Evolutionary conservation across 2,113 vertebrate species (phyloP).

Genomic region (Peromyscus californicus): DNA sequence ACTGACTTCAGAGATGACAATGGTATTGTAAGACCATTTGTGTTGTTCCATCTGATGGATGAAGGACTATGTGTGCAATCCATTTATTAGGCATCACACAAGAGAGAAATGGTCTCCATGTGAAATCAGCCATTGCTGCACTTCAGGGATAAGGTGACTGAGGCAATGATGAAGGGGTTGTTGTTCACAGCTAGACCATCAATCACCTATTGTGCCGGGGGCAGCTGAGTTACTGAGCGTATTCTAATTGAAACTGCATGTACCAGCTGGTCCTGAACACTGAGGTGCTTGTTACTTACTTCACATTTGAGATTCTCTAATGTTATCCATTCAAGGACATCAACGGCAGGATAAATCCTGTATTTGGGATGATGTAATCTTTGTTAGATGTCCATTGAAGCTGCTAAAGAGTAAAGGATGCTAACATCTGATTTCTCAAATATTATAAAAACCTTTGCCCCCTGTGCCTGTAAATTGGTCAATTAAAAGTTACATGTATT

Average conservation of each 20-base stretch:
- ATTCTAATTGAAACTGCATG: conserved; percentile 6
- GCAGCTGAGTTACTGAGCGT: conserved; percentile 65
- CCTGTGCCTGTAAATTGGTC: neutral
- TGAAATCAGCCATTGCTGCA: neutral
- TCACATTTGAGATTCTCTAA: conserved; percentile 57
- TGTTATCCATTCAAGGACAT: conserved; percentile 56
- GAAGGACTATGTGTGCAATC: neutral
- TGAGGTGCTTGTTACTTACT: conserved; percentile 65
- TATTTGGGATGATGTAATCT: conserved; percentile 57
- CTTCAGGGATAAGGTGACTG: conserved; percentile 55
- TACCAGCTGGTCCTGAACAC: neutral
- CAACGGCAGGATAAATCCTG: conserved; percentile 56
- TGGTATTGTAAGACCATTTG: neutral
- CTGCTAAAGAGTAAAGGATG: conserved; percentile 41
- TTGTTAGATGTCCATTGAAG: conserved; percentile 46
- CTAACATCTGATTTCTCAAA: neutral
- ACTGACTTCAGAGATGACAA: neutral
- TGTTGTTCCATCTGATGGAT: neutral
- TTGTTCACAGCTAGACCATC: conserved; percentile 14
- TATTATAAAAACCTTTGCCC: neutral
- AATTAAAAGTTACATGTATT: neutral
- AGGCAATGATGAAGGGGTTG: conserved; percentile 15
- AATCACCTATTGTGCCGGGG: conserved; percentile 42
- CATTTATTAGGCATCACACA: neutral
- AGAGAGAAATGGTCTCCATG: neutral